Evolutionary conservation across 2,113 vertebrate genomes (phyloP).

Genomic region (Sakesphorus luctuosus): DNA sequence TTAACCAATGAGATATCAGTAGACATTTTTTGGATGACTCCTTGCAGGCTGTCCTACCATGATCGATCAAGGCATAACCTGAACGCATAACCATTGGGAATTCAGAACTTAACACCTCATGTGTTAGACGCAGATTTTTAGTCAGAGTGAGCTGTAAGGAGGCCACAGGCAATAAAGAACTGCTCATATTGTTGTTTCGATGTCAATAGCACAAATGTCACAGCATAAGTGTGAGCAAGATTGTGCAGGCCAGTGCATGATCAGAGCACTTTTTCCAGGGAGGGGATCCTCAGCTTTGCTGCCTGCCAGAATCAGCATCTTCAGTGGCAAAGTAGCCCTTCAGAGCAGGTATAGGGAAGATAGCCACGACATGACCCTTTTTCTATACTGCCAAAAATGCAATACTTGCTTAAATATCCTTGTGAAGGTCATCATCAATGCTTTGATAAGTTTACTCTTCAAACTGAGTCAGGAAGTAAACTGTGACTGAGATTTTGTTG

Average conservation of each 20-base stretch:
- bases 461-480: not conserved
- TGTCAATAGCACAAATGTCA: not conserved
- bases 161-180: not conserved
- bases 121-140: not conserved
- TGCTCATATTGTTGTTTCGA: not conserved
- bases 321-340: not conserved
- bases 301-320: not conserved
- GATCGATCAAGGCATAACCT: not conserved
- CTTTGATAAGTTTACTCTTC: not conserved
- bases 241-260: rapidly evolving
- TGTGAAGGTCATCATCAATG: not conserved
- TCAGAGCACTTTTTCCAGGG: not conserved
- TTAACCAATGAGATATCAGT: not conserved
- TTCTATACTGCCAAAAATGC: not conserved
- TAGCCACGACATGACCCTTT: not conserved
- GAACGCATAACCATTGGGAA: not conserved
- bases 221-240: not conserved
- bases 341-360: not conserved
- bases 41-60: not conserved
- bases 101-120: not conserved
- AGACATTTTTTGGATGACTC: not conserved
- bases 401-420: not conserved
- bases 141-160: not conserved
- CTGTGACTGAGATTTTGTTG: not conserved
- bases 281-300: rapidly evolving